Evolutionary conservation across 2,113 vertebrate species (phyloP).

Genomic region (Rhipidura dahli): DNA sequence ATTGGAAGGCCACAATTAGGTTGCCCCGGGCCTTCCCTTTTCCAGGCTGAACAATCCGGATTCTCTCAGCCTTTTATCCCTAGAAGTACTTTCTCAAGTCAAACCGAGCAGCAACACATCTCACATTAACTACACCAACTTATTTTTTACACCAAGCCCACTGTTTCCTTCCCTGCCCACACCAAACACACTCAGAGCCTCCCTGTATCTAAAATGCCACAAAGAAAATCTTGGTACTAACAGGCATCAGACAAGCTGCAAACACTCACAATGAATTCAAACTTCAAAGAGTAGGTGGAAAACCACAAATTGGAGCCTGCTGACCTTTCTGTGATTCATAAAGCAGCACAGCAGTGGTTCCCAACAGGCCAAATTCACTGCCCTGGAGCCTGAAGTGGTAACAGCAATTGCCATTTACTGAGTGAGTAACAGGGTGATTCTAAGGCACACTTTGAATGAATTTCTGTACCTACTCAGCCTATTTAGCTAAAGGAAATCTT

Average conservation of each 20-base stretch:
- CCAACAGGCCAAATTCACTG: slow-evolving; percentile 1
- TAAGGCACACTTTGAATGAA: not conserved
- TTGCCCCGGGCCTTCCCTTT: not conserved
- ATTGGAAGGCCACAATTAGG: not conserved
- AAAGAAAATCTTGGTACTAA: not conserved
- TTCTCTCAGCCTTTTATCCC: not conserved
- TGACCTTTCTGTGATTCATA: slow-evolving; percentile 28
- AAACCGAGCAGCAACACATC: not conserved
- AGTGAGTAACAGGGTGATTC: not conserved
- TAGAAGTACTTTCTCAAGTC: not conserved
- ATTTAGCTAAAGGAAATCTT: not conserved
- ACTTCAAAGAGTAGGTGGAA: slow-evolving; percentile 51
- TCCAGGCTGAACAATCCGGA: not conserved
- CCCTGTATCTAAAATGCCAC: not conserved
- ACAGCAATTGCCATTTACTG: not conserved
- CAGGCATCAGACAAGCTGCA: slow-evolving; percentile 9
- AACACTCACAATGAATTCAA: not conserved
- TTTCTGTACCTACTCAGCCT: not conserved
- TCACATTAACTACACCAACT: not conserved
- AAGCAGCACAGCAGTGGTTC: not conserved
- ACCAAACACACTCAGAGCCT: not conserved
- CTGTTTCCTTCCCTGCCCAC: slow-evolving; percentile 18
- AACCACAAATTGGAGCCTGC: slow-evolving; percentile 44
- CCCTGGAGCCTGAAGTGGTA: not conserved
- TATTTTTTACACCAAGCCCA: slow-evolving; percentile 16